Conservation (phyloP, 2,888 invertebrate species). For the Chrysolina oricalcia region DNA sequence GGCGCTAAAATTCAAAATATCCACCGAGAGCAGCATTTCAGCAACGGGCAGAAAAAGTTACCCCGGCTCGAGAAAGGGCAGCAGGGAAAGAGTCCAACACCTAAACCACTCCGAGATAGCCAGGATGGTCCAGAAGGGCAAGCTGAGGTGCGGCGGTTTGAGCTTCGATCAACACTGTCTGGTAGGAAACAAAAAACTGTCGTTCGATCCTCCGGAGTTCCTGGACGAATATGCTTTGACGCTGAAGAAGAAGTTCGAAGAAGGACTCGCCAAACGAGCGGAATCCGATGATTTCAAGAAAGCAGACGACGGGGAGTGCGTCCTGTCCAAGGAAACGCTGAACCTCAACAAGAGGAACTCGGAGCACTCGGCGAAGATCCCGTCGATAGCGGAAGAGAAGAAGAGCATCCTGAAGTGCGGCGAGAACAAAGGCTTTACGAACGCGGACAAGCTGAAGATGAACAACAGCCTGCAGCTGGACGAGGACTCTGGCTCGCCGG, state of each 20-base stretch:
- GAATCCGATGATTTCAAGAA: conserved; percentile 54
- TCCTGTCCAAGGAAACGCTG: conserved; percentile 68
- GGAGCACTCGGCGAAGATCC: conserved; percentile 67
- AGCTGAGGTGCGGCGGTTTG: conserved; percentile 66
- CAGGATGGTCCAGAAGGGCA: conserved; percentile 71
- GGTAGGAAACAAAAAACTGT: conserved; percentile 67
- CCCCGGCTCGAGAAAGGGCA: conserved; percentile 81
- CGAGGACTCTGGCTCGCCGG: conserved; percentile 42
- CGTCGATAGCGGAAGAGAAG: conserved; percentile 63
- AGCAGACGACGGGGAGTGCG: conserved; percentile 59
- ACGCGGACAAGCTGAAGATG: conserved; percentile 62
- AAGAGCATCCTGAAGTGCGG: conserved; percentile 67
- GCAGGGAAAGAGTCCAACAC: conserved; percentile 75
- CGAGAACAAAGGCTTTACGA: conserved; percentile 57
- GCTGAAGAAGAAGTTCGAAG: conserved; percentile 65
- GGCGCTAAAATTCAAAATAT: conserved; percentile 84
- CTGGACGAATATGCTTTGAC: conserved; percentile 68
- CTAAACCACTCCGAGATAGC: conserved; percentile 71
- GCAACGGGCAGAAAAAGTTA: conserved; percentile 76
- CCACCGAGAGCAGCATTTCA: conserved; percentile 77
- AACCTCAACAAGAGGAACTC: conserved; percentile 69
- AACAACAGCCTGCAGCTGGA: conserved; percentile 53
- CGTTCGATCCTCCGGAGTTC: conserved; percentile 69
- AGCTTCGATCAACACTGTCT: conserved; percentile 69
- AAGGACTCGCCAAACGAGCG: conserved; percentile 51